A percentile compares a stretch with the other conserved stretches of the same genome.
Conservation (phyloP, 2,888 invertebrate species). For the Cistogaster globosa region DNA sequence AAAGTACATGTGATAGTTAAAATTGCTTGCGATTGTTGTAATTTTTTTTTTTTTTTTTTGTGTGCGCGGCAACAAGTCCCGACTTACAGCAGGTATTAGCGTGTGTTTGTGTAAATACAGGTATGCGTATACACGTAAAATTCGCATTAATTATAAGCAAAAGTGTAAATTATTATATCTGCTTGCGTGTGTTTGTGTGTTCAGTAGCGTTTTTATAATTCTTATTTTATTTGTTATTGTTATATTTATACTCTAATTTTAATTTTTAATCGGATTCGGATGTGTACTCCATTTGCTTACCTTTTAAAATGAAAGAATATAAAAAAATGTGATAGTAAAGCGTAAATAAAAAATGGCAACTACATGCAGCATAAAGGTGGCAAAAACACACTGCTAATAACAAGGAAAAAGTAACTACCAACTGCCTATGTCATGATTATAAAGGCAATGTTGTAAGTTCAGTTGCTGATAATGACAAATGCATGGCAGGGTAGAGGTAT, state of each 20-base stretch:
- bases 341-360: not conserved
- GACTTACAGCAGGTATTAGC: too few relatives aligned
- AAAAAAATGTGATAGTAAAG: conserved; percentile 39
- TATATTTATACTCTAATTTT: conserved; percentile 28
- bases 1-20: conserved; percentile 42
- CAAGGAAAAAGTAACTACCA: conserved; percentile 1
- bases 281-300: conserved; percentile 36
- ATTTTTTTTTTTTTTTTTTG: conserved; percentile 18
- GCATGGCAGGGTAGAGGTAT: not conserved
- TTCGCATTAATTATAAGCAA: conserved; percentile 51
- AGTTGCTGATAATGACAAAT: conserved; percentile 30
- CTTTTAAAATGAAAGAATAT: conserved; percentile 34
- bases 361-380: not conserved
- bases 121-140: conserved; percentile 18
- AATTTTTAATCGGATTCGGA: conserved; percentile 64
- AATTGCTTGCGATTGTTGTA: conserved; percentile 32
- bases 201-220: not conserved
- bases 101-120: not conserved
- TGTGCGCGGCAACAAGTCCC: conserved; percentile 13
- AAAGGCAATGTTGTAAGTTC: conserved; percentile 5
- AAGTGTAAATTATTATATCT: conserved; percentile 53
- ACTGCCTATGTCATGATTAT: conserved; percentile 12
- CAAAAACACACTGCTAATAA: not conserved
- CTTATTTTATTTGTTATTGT: conserved; percentile 18
- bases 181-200: not conserved